These are phyloP conservation scores for Rhinogobio ventralis DNA, from an alignment of 2,797 vertebrate species.

Conservation along the genomic window DNA sequence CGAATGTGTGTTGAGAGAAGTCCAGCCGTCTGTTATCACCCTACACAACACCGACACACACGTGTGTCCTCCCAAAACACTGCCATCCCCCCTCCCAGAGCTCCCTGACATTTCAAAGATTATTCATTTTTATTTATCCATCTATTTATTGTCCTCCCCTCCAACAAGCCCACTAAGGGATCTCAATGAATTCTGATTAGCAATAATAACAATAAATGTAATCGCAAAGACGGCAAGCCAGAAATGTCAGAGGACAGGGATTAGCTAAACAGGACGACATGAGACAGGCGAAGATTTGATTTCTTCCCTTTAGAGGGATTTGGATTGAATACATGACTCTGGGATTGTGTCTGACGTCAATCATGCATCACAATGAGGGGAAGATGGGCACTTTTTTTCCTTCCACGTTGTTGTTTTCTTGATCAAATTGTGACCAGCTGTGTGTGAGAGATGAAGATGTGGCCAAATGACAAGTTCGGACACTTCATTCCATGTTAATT, in stretches of 20 bases:
- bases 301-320: conserved; percentile 57
- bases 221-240: conserved; percentile 67
- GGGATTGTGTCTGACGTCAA: conserved; percentile 71
- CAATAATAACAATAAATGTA: conserved; percentile 74
- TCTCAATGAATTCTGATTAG: conserved; percentile 67
- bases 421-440: conserved; percentile 12
- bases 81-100: conserved; percentile 33
- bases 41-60: neutral
- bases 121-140: conserved; percentile 66
- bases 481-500: neutral
- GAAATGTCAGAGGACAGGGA: conserved; percentile 73
- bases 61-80: conserved; percentile 17
- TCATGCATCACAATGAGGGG: conserved; percentile 64
- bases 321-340: conserved; percentile 70
- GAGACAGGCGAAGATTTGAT: conserved; percentile 68
- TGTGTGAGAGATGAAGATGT: conserved; percentile 61
- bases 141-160: conserved; percentile 67
- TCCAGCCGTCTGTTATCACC: neutral
- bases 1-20: neutral
- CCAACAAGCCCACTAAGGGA: conserved; percentile 42
- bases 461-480: conserved; percentile 63
- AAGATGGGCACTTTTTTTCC: conserved; percentile 65
- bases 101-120: conserved; percentile 59
- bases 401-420: conserved; percentile 13
- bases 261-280: conserved; percentile 73